Evolutionary conservation across 64 coral and sea anemone genomes (phyloP).

Genomic region (Dendrophyllia cribrosa): DNA sequence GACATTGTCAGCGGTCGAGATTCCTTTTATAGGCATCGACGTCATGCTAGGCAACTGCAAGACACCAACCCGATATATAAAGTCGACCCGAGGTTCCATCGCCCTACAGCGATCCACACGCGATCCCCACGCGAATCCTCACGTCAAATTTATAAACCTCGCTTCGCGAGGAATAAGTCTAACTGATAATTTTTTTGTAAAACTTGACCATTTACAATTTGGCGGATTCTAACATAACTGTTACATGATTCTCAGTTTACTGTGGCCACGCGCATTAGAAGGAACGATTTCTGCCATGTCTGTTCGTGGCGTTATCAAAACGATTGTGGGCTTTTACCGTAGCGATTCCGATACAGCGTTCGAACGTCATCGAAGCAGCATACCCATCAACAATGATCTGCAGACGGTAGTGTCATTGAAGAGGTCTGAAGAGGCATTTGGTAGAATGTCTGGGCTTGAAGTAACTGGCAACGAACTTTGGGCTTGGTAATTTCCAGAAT

Average conservation of each 20-base stretch:
- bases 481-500: neutral
- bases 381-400: constrained; percentile 23
- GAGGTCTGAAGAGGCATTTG: no score
- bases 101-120: no score
- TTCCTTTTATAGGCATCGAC: no score
- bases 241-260: constrained; percentile 13
- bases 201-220: neutral
- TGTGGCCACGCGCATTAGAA: constrained; percentile 11
- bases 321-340: neutral
- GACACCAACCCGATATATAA: no score
- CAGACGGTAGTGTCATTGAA: neutral
- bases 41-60: no score
- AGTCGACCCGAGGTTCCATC: no score
- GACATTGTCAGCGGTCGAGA: no score
- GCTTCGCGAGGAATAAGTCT: no score
- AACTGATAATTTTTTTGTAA: neutral
- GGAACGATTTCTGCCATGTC: neutral
- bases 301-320: neutral
- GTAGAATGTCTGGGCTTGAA: no score
- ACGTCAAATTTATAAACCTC: no score
- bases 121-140: no score
- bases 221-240: neutral
- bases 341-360: constrained; percentile 27
- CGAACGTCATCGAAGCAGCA: constrained; percentile 20
- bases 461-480: constrained; percentile 2